Evolutionary conservation across 1,140 invertebrate species (phyloP).

Genomic region (Tachypleus tridentatus): DNA sequence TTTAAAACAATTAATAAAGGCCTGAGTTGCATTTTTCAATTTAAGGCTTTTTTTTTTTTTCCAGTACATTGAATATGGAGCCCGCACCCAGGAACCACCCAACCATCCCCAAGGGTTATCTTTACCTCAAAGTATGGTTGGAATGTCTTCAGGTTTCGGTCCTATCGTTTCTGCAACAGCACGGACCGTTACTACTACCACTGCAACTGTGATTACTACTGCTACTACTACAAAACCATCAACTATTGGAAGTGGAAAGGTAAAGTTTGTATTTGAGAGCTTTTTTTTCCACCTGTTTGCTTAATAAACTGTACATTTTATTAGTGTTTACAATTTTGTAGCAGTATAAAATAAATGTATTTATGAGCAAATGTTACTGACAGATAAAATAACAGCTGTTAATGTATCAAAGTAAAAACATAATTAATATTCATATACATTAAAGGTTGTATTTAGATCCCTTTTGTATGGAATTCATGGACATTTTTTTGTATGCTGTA

Average conservation of each 20-base stretch:
- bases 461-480: no score
- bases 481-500: no score
- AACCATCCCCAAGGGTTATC: slow-evolving; percentile 45
- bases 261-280: slow-evolving; percentile 1
- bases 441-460: no score
- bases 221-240: slow-evolving; percentile 24
- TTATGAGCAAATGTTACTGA: no score
- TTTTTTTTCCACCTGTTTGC: background rate
- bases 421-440: no score
- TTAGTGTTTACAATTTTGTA: no score
- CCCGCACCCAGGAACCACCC: slow-evolving; percentile 74
- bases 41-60: slow-evolving; percentile 11
- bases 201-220: slow-evolving; percentile 36
- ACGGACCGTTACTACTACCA: slow-evolving; percentile 25
- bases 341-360: no score
- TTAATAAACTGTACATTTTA: background rate
- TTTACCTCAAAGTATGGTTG: background rate
- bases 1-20: no score
- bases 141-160: background rate
- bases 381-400: no score
- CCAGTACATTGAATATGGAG: slow-evolving; percentile 77
- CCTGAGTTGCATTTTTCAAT: no score
- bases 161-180: slow-evolving; percentile 11
- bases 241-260: slow-evolving; percentile 22
- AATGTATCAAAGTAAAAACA: no score